Evolutionary conservation across 2,888 invertebrate genomes (phyloP).

Genomic region (Lepidocyrtinus sp.): DNA sequence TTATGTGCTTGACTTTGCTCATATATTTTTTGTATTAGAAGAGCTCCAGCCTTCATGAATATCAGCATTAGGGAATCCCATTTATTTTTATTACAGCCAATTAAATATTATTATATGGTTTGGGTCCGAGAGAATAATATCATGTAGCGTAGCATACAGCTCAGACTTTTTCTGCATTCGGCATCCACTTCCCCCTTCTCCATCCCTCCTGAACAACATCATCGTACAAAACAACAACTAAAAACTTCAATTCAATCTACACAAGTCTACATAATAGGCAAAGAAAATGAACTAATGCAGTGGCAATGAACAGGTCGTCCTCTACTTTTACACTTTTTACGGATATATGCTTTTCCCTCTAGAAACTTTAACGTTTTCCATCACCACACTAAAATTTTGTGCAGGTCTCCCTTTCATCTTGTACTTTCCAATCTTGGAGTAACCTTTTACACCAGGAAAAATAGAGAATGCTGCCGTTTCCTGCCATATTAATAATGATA

Average conservation of each 20-base stretch:
- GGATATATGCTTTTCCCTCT: no score
- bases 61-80: conserved; percentile 57
- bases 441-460: conserved; percentile 44
- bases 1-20: no score
- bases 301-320: conserved; percentile 55
- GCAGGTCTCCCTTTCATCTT: no score
- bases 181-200: no score
- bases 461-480: conserved; percentile 53
- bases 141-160: conserved; percentile 36
- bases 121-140: conserved; percentile 52
- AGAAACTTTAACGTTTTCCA: conserved; percentile 45
- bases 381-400: no score
- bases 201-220: neutral
- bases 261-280: conserved; percentile 38
- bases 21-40: no score
- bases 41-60: conserved; percentile 50
- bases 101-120: conserved; percentile 58
- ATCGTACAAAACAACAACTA: conserved; percentile 33
- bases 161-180: no score
- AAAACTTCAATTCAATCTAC: conserved; percentile 55
- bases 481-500: conserved; percentile 54
- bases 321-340: conserved; percentile 47
- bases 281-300: no score
- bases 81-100: conserved; percentile 58
- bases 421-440: no score